Evolutionary conservation across 1,140 invertebrate genomes (phyloP), one percentile per base, ranked within the genome.

Genomic region (Solenopsis invicta): DNA sequence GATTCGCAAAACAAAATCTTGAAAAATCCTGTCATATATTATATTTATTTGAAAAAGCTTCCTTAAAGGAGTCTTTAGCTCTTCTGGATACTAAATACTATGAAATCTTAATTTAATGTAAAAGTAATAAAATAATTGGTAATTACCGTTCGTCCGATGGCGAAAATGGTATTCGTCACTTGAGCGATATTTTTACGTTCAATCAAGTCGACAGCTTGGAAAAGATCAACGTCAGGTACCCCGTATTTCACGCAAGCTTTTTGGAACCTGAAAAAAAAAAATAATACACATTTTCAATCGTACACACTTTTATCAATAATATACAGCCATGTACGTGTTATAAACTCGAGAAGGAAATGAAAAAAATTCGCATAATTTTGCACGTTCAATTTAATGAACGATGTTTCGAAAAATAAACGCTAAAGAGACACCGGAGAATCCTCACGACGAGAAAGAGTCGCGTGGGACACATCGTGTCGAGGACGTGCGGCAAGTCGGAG

Each of bases 161-260:
- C 98, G 93, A 98, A 99, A 86, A 99, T 97, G 90, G 98, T 99
- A 95, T 98, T 98, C 78, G 98, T 99, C 12, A 99, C 98, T 94
- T 98, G 97, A 24, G 98, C 97, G 93, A 99, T 99, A 94, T 99
- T 99, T 95, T 99, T 99, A 95, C 97, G 98, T 93, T 99, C 99
- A 95, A 98, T 99, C 50, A 99, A 96, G 95, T 99, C 99, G 54
- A 99, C 98, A 12, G 99, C 99, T 96, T 99, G 99, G 96, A 99
- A 99, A 0, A 99, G 97, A 95, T 99, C 99, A 71, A 99, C 97
- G 88, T 99, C 98, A 21, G 98, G 96, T 13, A 99, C 98, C 88
- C 99, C 99, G 93, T 99, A 99, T 34, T 96, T 96, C 91, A 97
- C 97, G 87, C 98, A 97, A 0, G 98, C 98, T 81, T 97, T 97